phyloP scores from a whole-genome alignment of 2,113 vertebrate species.

The Zosterops hypoxanthus region DNA sequence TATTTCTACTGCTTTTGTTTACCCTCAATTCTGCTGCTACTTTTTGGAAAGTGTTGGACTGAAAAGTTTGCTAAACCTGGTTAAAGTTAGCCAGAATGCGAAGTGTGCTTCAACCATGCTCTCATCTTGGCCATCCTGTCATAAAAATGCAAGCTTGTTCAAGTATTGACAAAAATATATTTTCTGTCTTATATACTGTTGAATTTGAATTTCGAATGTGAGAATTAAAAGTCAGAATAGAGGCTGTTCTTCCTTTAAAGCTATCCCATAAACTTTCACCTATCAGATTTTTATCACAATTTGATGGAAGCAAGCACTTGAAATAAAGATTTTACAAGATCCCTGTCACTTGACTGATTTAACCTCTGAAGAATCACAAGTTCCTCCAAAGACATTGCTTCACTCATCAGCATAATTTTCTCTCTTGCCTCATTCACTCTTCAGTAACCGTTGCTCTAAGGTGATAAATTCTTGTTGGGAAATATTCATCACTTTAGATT shows the following conservation, averaged over 20 bases:
- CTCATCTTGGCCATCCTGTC: background rate
- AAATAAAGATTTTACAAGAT: background rate
- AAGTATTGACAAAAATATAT: background rate
- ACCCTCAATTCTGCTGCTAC: background rate
- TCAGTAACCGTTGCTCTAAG: background rate
- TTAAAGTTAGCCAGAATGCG: background rate
- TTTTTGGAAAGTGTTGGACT: background rate
- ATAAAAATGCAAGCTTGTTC: background rate
- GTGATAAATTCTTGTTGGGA: background rate
- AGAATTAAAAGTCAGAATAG: background rate
- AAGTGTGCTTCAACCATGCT: background rate
- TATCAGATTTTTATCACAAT: background rate
- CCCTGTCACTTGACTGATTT: background rate
- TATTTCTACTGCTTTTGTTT: background rate
- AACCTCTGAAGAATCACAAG: background rate
- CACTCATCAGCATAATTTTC: background rate
- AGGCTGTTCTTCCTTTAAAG: background rate
- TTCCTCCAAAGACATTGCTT: background rate
- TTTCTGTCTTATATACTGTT: background rate
- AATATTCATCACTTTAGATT: background rate
- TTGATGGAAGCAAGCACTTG: background rate
- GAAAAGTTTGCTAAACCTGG: background rate
- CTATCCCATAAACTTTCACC: background rate
- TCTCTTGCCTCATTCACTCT: background rate
- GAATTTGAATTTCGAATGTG: background rate